These are phyloP conservation scores for Chironomus striatipennis DNA, from an alignment of 1,140 invertebrate species.

Conservation along the genomic window DNA sequence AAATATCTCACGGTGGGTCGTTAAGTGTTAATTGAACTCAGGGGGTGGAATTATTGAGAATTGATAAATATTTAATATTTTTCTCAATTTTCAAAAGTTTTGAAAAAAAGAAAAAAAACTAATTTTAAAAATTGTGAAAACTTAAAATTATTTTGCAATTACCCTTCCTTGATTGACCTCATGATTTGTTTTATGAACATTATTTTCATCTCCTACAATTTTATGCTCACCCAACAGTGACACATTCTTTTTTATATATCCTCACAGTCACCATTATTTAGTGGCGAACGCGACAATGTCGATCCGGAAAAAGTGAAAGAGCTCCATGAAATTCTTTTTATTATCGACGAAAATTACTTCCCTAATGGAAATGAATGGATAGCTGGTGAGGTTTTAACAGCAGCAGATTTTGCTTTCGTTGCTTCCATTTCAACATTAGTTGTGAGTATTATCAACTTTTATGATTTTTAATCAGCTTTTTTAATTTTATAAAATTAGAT, in stretches of 20 bases:
- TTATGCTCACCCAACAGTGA: background rate
- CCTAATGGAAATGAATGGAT: conserved; percentile 20
- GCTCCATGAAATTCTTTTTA: conserved; percentile 16
- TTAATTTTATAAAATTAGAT: too few relatives aligned
- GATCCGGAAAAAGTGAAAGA: background rate
- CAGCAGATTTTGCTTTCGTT: conserved; percentile 17
- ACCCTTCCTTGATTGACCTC: too few relatives aligned
- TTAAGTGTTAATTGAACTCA: too few relatives aligned
- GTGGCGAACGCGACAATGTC: background rate
- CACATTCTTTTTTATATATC: background rate
- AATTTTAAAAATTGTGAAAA: too few relatives aligned
- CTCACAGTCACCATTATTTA: background rate
- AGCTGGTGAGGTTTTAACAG: background rate
- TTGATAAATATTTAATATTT: too few relatives aligned
- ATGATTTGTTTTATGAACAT: too few relatives aligned
- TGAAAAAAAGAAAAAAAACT: too few relatives aligned
- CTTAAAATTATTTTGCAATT: too few relatives aligned
- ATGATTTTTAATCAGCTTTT: background rate
- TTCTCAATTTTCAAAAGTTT: too few relatives aligned
- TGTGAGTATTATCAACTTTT: background rate
- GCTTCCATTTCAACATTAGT: background rate
- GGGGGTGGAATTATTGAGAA: too few relatives aligned
- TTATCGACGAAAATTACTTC: background rate
- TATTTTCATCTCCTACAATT: background rate
- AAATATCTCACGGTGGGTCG: too few relatives aligned